Base-by-base conservation (phyloP, 2,113 vertebrate species). In the Xyrauchen texanus region DNA sequence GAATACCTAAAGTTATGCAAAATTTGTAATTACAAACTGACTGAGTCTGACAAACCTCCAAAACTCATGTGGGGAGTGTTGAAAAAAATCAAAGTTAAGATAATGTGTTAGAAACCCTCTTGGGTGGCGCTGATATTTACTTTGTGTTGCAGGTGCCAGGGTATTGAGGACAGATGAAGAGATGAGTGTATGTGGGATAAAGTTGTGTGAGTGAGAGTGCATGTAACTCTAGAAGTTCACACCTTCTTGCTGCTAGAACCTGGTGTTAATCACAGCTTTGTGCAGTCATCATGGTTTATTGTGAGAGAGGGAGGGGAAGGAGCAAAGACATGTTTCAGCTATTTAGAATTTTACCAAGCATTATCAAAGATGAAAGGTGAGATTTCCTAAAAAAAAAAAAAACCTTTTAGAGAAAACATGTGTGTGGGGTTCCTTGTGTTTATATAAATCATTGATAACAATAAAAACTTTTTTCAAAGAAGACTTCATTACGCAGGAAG, bases 241-340 rank as follows among this genome's bases (percentile, higher is more conserved):
- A 80, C 79, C 45, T 68, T 73, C 47, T 12, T 62, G 63, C 9
- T 67, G 57, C 52, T 46, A 73, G 62, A 73, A 73, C 69, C 69
- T 67, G 52, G 42, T 73, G 69, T 64, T 79, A 69, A 80, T 75
- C 53, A 55, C 57, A 67, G 55, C 55, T 80, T 75, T 45, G 64
- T 45, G 51, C 61, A 11, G 53, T 61, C 71, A 58, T 15, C 16
- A 12, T 74, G 70, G 46, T 45, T 73, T 45, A 53, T 60, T 52
- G 57, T 76, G 4, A n/a, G 21, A 34, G 21, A 34, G 21, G 3
- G 21, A 34, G 21, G 46, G 12, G n/a, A 42, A 60, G 52, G 16
- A 46, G 9, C 42, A 44, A 52, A 65, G 47, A 6, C n/a, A 4
- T 9, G 42, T 6, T 58, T 49, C 55, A 63, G 66, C 47, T 5